Percentiles rank a stretch among this genome's conserved stretches.
These are phyloP conservation scores for Aegithalos caudatus DNA, from an alignment of 2,113 vertebrate genomes.

Conservation along the genomic window DNA sequence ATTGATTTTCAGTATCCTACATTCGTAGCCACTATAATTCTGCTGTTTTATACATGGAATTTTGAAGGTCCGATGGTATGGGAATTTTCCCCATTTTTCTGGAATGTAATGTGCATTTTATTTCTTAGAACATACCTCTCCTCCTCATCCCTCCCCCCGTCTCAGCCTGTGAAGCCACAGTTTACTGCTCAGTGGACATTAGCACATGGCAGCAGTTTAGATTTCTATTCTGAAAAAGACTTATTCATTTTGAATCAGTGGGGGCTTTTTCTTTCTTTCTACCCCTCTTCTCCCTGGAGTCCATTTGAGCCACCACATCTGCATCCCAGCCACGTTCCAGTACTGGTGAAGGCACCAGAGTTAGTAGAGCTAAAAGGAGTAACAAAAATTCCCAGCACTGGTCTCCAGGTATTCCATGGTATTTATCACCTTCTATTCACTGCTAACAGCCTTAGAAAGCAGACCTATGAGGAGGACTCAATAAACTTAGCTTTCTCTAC, in stretches of 20 bases:
- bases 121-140: neutral
- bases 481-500: neutral
- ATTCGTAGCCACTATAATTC: neutral
- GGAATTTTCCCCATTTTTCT: neutral
- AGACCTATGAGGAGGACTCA: neutral
- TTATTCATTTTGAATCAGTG: neutral
- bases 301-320: neutral
- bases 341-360: neutral
- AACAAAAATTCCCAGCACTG: neutral
- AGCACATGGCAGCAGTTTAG: neutral
- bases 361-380: neutral
- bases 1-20: neutral
- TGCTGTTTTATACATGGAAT: neutral
- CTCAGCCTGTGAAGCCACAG: neutral
- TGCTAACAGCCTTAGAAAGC: neutral
- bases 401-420: fast-evolving
- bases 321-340: neutral
- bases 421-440: neutral
- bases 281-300: neutral
- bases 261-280: neutral
- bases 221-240: neutral
- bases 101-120: neutral
- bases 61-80: neutral
- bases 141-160: neutral
- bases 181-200: neutral